A percentile compares a stretch with the other conserved stretches of the same genome.
phyloP scores from a whole-genome alignment of 2,797 vertebrate species.

The Ctenosaura bakeri region DNA sequence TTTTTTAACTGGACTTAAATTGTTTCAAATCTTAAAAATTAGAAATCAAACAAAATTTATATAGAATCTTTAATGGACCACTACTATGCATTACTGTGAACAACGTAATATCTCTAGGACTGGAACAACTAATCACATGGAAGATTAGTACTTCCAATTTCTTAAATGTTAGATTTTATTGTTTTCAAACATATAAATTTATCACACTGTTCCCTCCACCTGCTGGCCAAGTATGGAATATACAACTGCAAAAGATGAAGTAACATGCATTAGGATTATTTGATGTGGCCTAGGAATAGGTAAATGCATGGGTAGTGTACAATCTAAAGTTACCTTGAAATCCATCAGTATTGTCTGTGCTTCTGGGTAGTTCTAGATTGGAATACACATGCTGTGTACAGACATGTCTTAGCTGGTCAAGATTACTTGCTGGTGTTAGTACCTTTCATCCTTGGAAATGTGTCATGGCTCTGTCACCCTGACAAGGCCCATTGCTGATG shows the following conservation, averaged over 20 bases:
- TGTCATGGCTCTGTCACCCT: neutral
- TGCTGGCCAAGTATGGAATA: neutral
- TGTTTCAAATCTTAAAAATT: neutral
- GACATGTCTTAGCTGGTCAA: too few relatives aligned
- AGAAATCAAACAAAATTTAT: neutral
- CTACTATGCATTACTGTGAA: neutral
- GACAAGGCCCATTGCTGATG: too few relatives aligned
- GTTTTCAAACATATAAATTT: neutral
- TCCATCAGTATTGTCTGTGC: too few relatives aligned
- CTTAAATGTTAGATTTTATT: too few relatives aligned
- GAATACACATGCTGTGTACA: neutral
- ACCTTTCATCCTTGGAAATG: neutral
- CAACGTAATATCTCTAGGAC: neutral
- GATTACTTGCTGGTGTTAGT: neutral
- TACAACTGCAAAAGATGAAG: neutral
- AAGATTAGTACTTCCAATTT: neutral
- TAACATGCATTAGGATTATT: neutral
- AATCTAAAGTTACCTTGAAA: too few relatives aligned
- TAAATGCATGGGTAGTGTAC: too few relatives aligned
- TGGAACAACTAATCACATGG: neutral
- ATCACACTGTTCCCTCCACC: too few relatives aligned
- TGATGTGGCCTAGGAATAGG: neutral
- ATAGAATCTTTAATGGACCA: neutral
- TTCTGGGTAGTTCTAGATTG: too few relatives aligned
- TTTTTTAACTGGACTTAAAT: neutral